A percentile compares a stretch with the other conserved stretches of the same genome.
phyloP scores from a whole-genome alignment of 2,797 vertebrate genomes.

The Melanogrammus aeglefinus region DNA sequence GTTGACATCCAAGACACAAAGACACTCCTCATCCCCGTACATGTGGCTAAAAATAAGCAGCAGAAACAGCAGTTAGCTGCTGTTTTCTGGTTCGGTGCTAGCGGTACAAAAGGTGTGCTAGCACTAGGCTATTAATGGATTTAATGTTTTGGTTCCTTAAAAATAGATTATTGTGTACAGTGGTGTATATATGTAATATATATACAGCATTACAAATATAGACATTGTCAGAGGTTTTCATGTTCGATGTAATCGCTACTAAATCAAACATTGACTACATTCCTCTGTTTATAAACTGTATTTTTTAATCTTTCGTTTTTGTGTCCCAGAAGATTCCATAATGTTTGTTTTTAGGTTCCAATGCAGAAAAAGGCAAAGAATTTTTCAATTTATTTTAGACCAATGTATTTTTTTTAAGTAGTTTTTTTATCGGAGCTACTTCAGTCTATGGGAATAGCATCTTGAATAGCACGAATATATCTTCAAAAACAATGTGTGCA shows the following conservation, averaged over 20 bases:
- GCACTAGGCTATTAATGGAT: not conserved
- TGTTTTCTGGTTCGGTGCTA: not conserved
- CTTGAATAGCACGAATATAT: constrained; percentile 64
- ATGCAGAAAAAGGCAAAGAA: constrained; percentile 15
- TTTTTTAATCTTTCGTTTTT: constrained; percentile 52
- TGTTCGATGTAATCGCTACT: constrained; percentile 31
- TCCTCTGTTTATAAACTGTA: constrained; percentile 27
- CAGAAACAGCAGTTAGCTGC: not conserved
- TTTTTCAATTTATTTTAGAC: constrained; percentile 63
- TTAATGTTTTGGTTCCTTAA: not conserved
- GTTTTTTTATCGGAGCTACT: constrained; percentile 27
- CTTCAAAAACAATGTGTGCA: constrained; percentile 84
- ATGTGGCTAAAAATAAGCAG: not conserved
- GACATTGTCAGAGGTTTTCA: constrained; percentile 22
- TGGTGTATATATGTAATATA: not conserved
- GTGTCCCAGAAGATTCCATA: constrained; percentile 34
- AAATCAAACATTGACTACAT: constrained; percentile 21
- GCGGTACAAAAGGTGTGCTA: not conserved
- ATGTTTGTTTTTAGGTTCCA: constrained; percentile 13
- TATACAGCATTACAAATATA: constrained; percentile 31
- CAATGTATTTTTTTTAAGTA: constrained; percentile 21
- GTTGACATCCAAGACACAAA: not conserved
- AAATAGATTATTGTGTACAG: not conserved
- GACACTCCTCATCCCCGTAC: not conserved
- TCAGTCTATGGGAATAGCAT: constrained; percentile 58